Base-by-base conservation (phyloP, 2,797 vertebrate genomes). In the Tenualosa ilisha region DNA sequence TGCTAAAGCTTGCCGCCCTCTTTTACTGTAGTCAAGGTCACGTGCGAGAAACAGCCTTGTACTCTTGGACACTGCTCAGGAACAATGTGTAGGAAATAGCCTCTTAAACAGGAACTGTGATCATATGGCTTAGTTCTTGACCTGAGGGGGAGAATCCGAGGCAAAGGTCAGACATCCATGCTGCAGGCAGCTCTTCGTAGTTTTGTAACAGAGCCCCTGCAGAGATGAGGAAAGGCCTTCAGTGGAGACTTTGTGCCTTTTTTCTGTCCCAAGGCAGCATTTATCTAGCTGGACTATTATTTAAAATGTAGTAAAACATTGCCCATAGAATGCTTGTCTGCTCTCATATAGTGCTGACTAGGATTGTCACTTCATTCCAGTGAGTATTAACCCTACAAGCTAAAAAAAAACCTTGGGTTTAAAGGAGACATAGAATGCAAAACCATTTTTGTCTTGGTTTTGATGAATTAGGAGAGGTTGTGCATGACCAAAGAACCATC, bases 41-140 rank as follows among this genome's bases (percentile, higher is more conserved):
- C 5, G 20, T 43, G 72, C 37, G 17, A 79, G 40, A 79, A 8
- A 22, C 22, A 79, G 37, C 72, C 72, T 46, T 79, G 37, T 79
- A 37, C 6, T 17, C 72, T 11, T 22, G 20, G 40, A 43, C 40
- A 46, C 40, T 43, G 15, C 37, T 0, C 4, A 15, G 17, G 31
- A 75, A 75, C 68, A 75, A 75, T 75, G 31, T 6, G 13, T 75
- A 75, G 37, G 68, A 43, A 40, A 75, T 37, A 40, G 7, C 5
- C 68, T 3, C 40, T 79, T 79, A 8, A 20, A 46, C 72, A 79
- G 72, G 72, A 79, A 79, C 37, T 43, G 40, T 37, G 40, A 22
- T 79, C 72, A 79, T 79, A 79, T 79, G 72, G 37, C 40, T 43
- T 79, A 20, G 37, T 79, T 46, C 40, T 79, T 22, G 46, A 79